These are phyloP conservation scores for Picathartes gymnocephalus DNA, from an alignment of 2,113 vertebrate species.

Conservation along the genomic window DNA sequence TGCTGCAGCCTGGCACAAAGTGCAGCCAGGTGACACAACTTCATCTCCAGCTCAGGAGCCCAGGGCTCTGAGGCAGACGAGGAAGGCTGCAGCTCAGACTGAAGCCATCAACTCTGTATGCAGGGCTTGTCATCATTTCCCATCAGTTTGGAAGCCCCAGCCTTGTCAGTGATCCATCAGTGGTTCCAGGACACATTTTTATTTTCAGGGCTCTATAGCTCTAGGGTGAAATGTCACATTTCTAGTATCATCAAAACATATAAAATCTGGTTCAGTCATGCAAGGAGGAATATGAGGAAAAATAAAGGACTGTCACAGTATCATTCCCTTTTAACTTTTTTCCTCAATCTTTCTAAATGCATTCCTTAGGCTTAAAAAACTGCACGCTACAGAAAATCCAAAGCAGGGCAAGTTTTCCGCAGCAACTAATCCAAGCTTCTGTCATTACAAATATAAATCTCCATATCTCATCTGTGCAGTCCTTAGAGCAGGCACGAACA, in stretches of 20 bases:
- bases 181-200: neutral
- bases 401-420: neutral
- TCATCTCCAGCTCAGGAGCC: neutral
- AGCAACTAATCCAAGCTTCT: neutral
- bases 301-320: neutral
- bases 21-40: neutral
- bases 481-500: neutral
- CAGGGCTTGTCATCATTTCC: neutral
- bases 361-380: neutral
- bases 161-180: conserved; percentile 11
- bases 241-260: neutral
- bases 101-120: neutral
- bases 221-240: conserved; percentile 24
- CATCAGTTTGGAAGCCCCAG: neutral
- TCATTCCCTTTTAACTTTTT: neutral
- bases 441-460: neutral
- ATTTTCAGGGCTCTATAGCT: conserved; percentile 8
- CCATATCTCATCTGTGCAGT: neutral
- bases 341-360: neutral
- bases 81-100: neutral
- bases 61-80: neutral
- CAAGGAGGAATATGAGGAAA: neutral
- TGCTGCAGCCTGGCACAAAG: neutral
- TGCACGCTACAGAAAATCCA: neutral
- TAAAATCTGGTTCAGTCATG: neutral